Evolutionary conservation across 2,113 vertebrate species (phyloP), one percentile per base, ranked within the genome.

Genomic region (Narcine bancroftii): DNA sequence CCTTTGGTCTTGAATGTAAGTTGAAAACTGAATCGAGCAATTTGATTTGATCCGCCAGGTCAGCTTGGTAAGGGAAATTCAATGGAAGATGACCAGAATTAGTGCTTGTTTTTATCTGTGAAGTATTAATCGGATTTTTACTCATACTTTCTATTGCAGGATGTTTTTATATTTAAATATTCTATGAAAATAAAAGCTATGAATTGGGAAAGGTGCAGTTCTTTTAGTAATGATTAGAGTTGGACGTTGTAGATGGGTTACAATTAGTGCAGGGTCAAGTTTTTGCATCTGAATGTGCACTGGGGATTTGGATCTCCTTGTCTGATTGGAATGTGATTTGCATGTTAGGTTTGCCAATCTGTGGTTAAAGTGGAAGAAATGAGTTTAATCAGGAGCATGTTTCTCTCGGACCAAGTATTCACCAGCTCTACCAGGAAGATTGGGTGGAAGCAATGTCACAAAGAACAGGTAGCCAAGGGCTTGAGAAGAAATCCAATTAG

Each of bases 161-260:
- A 60, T 87, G 50, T 85, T 15, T 60, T 85, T 53, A 85, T 85
- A n/a, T 85, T 85, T 85, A 85, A 85, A 56, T 85, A 85, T 85
- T 85, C 81, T 33, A 85, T 53, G 45, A n/a, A 85, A 85, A 85
- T 87, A 87, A 87, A 83, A 87, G 56, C 81, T n/a, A 60, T n/a
- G 29, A 56, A 56, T 19, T 85, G 17, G n/a, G 53, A 19, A 75
- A 72, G 69, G 5, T 24, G n/a, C 50, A 36, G 53, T 85, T 60
- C 3, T 56, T 17, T 87, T n/a, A 87, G 56, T 50, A 1, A 42
- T 87, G 56, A 21, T 60, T 63, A 15, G 56, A 6, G 6, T 87
- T 63, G 53, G 26, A 24, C 29, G 15, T 63, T 87, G 53, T 60
- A 21, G 36, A 36, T 53, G 36, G 17, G 81, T 36, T 60, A n/a